Evolutionary conservation across 2,797 vertebrate species (phyloP), one percentile per base, ranked within the genome.

Genomic region (Thaleichthys pacificus): DNA sequence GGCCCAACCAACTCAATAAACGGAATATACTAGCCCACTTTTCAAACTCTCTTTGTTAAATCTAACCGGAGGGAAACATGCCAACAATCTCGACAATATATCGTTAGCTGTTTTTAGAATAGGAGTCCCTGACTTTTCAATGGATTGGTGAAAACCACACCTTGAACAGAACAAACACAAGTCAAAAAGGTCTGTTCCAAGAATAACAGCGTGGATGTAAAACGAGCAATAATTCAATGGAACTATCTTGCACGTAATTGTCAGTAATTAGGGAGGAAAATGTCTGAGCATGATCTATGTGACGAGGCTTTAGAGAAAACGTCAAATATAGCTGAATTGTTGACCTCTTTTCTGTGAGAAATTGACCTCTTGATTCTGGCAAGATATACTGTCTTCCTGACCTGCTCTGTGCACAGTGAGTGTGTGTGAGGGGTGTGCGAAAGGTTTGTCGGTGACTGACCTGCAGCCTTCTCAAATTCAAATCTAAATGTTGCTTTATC

Each of bases 241-340:
- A 49, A 62, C 75, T 76, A 60, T 77, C 77, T 78, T 65, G 70
- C 65, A 22, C 22, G 7, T 70, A 38, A 75, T 83, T 81, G 80
- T 86, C 74, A 70, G 74, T 69, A 73, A 80, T 74, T 80, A 47
- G 62, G 30, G 61, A 66, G 78, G 83, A 75, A 75, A 74, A 68
- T 77, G 77, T 68, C 28, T 56, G 11, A 47, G 42, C 87, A 83
- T 84, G 84, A 88, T 85, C 67, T 79, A 84, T 68, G 75, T 75
- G 73, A 66, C n/a, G 57, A 14, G 42, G 42, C 42, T 12, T 88
- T 89, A 82, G 26, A 64, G 85, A 84, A 85, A 86, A 82, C 83
- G 73, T 68, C 76, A 86, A 91, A 91, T 90, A 89, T 90, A 91
- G 84, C 73, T 62, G 70, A 82, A 88, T 92, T 91, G 91, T 94